Base-by-base conservation (phyloP, 2,113 vertebrate genomes). In the Odocoileus virginianus region DNA sequence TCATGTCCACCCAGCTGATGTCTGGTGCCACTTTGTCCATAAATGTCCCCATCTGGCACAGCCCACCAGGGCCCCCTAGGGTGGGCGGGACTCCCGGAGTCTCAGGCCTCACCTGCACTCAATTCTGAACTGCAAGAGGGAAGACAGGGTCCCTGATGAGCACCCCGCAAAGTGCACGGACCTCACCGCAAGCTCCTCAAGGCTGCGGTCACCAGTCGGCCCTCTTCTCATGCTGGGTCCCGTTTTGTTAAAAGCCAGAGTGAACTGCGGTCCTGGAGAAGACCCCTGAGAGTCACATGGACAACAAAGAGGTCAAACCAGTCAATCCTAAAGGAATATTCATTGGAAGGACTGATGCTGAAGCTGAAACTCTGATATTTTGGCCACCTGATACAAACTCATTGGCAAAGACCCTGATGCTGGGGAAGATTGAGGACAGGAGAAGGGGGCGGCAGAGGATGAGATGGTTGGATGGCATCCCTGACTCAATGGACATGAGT, bases 171-270 rank as follows among this genome's bases (percentile, higher is more conserved):
- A 36, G 30, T 33, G 0, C 8, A 13, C 8, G 0, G 5, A 17
- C 58, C 54, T 12, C 4, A 1, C 4, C 0, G 23, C 6, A 13
- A 47, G 23, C 1, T 4, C 28, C 40, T 5, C 5, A 3, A 2
- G 33, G 90, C 33, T 9, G 12, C 74, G 1, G 0, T 30, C 40
- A 0, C 4, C 28, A 47, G 28, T 11, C 1, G 40, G 10, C 40
- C 6, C 16, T 40, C 23, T 64, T 11, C 50, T 33, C 86, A 5
- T 3, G 4, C 43, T 27, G 6, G 0, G 8, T 10, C n/a, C 16
- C 67, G 8, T 89, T 40, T 2, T 5, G 9, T 47, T 79, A 19
- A 21, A 88, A 54, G 14, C 52, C 40, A 0, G 27, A 87, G 50
- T 19, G 23, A 74, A 74, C n/a, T 74, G 36, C 13, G 36, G n/a